Percentiles rank a stretch among this genome's conserved stretches.
Conservation (phyloP, 2,888 invertebrate genomes). For the Carabus problematicus region DNA sequence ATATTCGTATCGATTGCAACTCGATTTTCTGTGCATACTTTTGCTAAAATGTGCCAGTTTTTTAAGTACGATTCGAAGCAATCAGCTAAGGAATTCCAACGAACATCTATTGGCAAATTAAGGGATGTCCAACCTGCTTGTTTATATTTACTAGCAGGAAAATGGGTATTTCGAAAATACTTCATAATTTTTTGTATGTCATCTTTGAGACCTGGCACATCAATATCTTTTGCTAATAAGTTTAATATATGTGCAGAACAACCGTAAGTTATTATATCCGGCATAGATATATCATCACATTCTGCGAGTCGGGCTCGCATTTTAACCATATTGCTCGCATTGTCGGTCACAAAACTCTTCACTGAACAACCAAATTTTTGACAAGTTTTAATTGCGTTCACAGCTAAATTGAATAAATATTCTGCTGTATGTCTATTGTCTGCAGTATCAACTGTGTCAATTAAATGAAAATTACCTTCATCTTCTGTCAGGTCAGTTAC, state of each 20-base stretch:
- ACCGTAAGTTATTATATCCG: constrained; percentile 2
- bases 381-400: not conserved
- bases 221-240: constrained; percentile 6
- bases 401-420: constrained; percentile 1
- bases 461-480: no score
- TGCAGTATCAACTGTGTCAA: constrained; percentile 4
- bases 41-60: not conserved
- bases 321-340: constrained; percentile 12
- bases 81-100: constrained; percentile 1
- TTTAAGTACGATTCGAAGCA: not conserved
- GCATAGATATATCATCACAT: not conserved
- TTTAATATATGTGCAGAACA: constrained; percentile 11
- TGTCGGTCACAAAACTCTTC: not conserved
- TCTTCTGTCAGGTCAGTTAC: no score
- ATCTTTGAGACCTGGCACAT: not conserved
- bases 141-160: not conserved
- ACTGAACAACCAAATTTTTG: not conserved
- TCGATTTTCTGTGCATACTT: constrained; percentile 13
- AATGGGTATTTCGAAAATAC: constrained; percentile 7
- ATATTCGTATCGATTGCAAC: not conserved
- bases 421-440: not conserved
- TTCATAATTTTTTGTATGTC: not conserved
- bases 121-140: constrained; percentile 11
- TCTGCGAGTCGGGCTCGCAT: not conserved
- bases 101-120: constrained; percentile 3